Percentiles rank a stretch among this genome's conserved stretches.
Evolutionary conservation across 2,888 invertebrate species (phyloP).

Genomic region (Ophion slaviceki): DNA sequence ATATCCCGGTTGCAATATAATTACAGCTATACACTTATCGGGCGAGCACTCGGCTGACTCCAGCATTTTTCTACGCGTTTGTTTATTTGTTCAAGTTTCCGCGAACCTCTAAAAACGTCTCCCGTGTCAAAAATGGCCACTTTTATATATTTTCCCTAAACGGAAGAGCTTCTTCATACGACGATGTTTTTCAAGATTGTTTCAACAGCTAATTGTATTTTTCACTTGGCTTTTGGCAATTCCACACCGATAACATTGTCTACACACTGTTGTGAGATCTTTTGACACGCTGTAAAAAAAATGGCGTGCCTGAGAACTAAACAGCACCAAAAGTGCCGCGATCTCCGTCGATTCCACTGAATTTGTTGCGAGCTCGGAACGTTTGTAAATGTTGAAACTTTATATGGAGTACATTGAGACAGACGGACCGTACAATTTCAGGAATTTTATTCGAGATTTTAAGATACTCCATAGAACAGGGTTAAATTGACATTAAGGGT

Average conservation of each 20-base stretch:
- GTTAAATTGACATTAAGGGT: too few relatives aligned
- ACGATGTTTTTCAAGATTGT: too few relatives aligned
- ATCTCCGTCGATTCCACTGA: background rate
- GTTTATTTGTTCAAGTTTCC: background rate
- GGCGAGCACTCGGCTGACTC: background rate
- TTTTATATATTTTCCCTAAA: background rate
- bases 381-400: background rate
- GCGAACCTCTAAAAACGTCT: background rate
- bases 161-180: background rate
- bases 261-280: background rate
- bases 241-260: background rate
- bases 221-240: background rate
- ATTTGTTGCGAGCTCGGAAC: background rate
- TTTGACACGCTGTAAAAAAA: background rate
- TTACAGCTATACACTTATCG: slow-evolving; percentile 11
- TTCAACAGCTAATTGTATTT: background rate
- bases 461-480: background rate
- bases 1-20: slow-evolving; percentile 16
- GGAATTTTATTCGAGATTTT: slow-evolving; percentile 48
- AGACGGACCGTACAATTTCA: background rate
- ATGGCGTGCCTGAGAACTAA: background rate
- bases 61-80: background rate
- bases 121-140: background rate
- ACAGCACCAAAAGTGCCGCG: background rate
- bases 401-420: background rate